Evolutionary conservation across 2,797 vertebrate species (phyloP).

Genomic region (Aselliscus stoliczkanus): DNA sequence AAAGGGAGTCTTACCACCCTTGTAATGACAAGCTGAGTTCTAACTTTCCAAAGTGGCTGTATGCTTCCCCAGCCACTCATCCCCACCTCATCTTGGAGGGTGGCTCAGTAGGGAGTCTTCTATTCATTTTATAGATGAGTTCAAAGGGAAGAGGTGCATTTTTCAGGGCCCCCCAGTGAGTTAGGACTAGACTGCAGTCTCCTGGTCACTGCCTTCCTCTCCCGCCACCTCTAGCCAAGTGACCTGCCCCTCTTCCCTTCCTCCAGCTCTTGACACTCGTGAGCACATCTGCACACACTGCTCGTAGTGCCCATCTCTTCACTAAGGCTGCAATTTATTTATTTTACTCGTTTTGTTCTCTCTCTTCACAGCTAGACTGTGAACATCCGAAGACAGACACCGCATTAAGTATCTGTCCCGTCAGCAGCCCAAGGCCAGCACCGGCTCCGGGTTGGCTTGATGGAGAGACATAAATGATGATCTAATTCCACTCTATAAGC

Average conservation of each 20-base stretch:
- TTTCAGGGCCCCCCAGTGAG: not conserved
- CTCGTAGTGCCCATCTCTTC: not conserved
- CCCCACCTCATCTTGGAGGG: not conserved
- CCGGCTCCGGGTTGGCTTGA: not conserved
- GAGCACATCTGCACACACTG: too few species aligned
- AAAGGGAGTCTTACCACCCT: too few species aligned
- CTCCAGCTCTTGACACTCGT: rapidly evolving
- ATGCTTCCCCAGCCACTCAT: not conserved
- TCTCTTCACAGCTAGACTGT: not conserved
- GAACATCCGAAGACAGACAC: not conserved
- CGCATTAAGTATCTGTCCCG: not conserved
- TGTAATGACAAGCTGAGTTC: not conserved
- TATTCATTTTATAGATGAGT: not conserved
- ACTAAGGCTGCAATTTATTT: not conserved
- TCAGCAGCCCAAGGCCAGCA: not conserved
- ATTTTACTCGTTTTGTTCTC: not conserved
- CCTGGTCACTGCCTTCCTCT: too few species aligned
- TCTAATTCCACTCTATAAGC: too few species aligned
- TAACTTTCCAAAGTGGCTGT: not conserved
- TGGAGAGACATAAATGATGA: too few species aligned
- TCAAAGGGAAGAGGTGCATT: not conserved
- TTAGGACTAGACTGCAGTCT: not conserved
- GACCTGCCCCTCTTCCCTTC: not conserved
- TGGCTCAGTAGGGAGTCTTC: not conserved
- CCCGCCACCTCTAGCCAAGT: not conserved